Percentiles rank a stretch among this genome's conserved stretches.
These are phyloP conservation scores for Periophthalmodon schlosseri DNA, from an alignment of 2,113 vertebrate species.

Conservation along the genomic window DNA sequence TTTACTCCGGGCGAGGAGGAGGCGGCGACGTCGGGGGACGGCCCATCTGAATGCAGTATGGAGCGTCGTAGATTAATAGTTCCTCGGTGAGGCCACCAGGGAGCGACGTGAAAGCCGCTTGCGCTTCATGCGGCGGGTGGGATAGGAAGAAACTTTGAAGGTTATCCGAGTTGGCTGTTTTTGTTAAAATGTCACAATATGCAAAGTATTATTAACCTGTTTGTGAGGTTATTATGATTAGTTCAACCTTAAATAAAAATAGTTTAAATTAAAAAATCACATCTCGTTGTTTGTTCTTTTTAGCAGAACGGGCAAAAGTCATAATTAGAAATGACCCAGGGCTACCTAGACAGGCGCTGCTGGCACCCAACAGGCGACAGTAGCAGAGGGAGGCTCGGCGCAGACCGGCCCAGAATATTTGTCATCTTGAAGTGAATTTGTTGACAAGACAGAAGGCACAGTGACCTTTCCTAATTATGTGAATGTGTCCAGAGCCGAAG, in stretches of 20 bases:
- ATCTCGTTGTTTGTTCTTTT: slow-evolving; percentile 58
- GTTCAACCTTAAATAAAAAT: slow-evolving; percentile 39
- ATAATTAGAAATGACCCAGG: slow-evolving; percentile 72
- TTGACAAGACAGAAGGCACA: slow-evolving; percentile 75
- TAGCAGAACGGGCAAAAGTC: slow-evolving; percentile 47
- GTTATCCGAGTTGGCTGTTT: slow-evolving; percentile 30
- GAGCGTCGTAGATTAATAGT: slow-evolving; percentile 74
- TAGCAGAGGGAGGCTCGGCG: slow-evolving; percentile 61
- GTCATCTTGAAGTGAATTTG: slow-evolving; percentile 77
- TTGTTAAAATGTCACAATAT: slow-evolving; percentile 8
- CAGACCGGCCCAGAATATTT: slow-evolving; percentile 57
- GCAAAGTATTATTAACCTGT: background rate
- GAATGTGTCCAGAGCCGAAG: slow-evolving; percentile 71
- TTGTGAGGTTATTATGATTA: slow-evolving; percentile 17
- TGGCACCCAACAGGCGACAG: slow-evolving; percentile 71
- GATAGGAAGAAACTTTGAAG: slow-evolving; percentile 43
- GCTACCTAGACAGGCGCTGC: slow-evolving; percentile 58
- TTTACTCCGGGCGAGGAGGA: slow-evolving; percentile 65
- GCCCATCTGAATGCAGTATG: slow-evolving; percentile 74
- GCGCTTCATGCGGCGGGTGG: slow-evolving; percentile 57
- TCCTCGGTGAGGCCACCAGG: slow-evolving; percentile 72
- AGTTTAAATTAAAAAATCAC: slow-evolving; percentile 26
- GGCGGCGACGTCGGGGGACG: slow-evolving; percentile 62
- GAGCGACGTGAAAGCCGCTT: slow-evolving; percentile 72
- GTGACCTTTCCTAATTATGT: slow-evolving; percentile 82